phyloP scores from a whole-genome alignment of 1,140 invertebrate genomes.

The Bombyx mandarina region DNA sequence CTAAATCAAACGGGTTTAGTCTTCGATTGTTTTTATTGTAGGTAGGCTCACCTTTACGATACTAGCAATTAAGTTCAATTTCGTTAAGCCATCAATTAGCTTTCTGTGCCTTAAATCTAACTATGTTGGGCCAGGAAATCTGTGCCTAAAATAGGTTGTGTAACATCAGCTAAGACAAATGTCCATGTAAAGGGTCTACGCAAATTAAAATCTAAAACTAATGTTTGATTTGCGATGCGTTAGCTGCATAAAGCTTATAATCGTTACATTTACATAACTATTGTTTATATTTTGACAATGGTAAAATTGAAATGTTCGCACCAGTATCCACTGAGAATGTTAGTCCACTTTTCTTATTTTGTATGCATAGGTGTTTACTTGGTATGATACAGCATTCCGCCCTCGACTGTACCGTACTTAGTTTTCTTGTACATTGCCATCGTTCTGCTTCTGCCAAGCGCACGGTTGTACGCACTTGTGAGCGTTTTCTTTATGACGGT shows the following conservation, averaged over 20 bases:
- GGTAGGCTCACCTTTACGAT: background rate
- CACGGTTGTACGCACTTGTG: too few species aligned
- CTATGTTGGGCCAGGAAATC: conserved; percentile 10
- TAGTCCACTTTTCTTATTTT: conserved; percentile 1
- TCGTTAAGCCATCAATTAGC: conserved; percentile 4
- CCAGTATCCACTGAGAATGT: conserved; percentile 1
- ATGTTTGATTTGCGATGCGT: conserved; percentile 24
- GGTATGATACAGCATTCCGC: too few species aligned
- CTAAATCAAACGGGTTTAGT: background rate
- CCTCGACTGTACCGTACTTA: too few species aligned
- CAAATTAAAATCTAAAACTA: conserved; percentile 24
- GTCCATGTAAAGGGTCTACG: conserved; percentile 33
- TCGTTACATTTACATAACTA: background rate
- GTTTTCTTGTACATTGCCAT: too few species aligned
- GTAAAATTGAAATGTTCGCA: conserved; percentile 32
- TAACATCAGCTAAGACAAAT: conserved; percentile 40
- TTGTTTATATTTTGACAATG: conserved; percentile 2
- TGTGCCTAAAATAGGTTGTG: conserved; percentile 2
- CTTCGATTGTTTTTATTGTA: too few species aligned
- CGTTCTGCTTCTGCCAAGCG: too few species aligned
- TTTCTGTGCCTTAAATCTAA: conserved; percentile 6
- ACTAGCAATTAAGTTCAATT: background rate
- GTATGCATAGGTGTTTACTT: conserved; percentile 4
- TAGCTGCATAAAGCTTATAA: conserved; percentile 22
- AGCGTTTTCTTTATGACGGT: too few species aligned